phyloP scores from a whole-genome alignment of 2,113 vertebrate genomes.

The Furnarius figulus region DNA sequence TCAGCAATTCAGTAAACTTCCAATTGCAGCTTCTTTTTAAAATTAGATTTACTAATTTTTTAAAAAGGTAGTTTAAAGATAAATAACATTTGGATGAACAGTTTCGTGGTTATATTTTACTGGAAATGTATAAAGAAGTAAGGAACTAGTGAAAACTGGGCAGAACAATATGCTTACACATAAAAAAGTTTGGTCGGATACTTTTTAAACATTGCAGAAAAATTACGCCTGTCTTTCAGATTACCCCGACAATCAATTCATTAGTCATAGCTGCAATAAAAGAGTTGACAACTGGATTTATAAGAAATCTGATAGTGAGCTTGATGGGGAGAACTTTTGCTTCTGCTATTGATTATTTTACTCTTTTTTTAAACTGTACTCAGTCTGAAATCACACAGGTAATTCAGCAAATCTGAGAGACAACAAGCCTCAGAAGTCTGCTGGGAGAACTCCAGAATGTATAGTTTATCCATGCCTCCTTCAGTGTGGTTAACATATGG shows the following conservation, averaged over 20 bases:
- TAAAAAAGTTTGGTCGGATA: not conserved
- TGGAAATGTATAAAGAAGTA: not conserved
- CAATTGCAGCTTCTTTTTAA: not conserved
- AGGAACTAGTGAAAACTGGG: not conserved
- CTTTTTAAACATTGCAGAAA: not conserved
- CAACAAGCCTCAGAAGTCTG: constrained; percentile 48
- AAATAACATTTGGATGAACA: not conserved
- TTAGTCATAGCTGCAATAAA: not conserved
- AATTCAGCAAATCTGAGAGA: constrained; percentile 54
- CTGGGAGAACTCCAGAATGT: constrained; percentile 71
- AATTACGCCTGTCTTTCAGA: not conserved
- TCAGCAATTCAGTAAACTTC: not conserved
- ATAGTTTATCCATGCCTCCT: constrained; percentile 54
- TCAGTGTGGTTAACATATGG: constrained; percentile 73
- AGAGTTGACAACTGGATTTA: not conserved
- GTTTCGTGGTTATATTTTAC: not conserved
- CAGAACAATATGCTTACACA: not conserved
- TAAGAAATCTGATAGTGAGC: not conserved
- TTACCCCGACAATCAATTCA: not conserved
- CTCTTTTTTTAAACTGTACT: constrained; percentile 16
- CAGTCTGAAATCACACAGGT: not conserved
- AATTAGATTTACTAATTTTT: not conserved
- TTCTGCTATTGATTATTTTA: not conserved
- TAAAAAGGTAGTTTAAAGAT: not conserved
- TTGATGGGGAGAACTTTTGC: not conserved